These are phyloP conservation scores for Xanthorhoe designata DNA, from an alignment of 2,888 invertebrate genomes.

Conservation along the genomic window DNA sequence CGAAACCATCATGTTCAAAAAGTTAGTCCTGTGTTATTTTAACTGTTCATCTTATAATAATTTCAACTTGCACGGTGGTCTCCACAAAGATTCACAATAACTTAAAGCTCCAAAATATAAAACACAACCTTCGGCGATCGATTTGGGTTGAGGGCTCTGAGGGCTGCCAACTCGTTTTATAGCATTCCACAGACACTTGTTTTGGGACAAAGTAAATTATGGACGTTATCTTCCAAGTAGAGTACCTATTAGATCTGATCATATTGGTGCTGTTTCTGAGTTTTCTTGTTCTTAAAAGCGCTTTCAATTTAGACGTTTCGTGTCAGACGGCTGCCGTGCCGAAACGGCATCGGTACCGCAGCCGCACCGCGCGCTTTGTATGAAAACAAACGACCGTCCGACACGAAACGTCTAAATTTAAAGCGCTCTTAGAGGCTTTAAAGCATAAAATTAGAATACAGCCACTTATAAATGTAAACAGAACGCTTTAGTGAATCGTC, in stretches of 20 bases:
- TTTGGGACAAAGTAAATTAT: constrained; percentile 24
- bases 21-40: constrained; percentile 29
- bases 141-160: constrained; percentile 18
- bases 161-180: constrained; percentile 33
- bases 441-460: constrained; percentile 33
- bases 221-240: constrained; percentile 17
- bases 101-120: background rate
- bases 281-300: constrained; percentile 16
- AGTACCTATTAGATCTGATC: background rate
- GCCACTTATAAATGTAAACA: constrained; percentile 47
- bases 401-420: too few relatives aligned
- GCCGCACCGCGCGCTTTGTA: too few relatives aligned
- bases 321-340: too few relatives aligned
- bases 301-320: too few relatives aligned
- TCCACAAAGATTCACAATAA: background rate
- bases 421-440: constrained; percentile 18
- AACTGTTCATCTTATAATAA: constrained; percentile 32
- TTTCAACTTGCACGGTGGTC: constrained; percentile 37
- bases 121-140: constrained; percentile 17
- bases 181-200: constrained; percentile 38
- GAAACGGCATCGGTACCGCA: too few relatives aligned
- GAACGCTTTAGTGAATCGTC: constrained; percentile 50
- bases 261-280: constrained; percentile 16
- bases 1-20: constrained; percentile 31
- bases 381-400: too few relatives aligned